Conservation (phyloP, 2,797 vertebrate species). For the Mormyrops boulengeri region DNA sequence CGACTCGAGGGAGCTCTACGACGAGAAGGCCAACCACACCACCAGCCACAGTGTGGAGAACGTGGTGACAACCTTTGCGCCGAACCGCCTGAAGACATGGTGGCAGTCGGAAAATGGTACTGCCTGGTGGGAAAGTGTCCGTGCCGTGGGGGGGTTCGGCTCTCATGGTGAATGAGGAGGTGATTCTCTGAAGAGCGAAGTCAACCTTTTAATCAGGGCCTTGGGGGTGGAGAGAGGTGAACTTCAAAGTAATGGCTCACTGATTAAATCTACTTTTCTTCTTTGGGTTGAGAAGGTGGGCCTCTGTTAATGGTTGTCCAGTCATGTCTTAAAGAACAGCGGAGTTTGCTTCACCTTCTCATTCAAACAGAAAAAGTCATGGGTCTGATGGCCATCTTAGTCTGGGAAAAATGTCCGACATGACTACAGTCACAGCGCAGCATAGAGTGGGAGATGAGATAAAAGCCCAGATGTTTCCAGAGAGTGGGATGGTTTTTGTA, state of each 20-base stretch:
- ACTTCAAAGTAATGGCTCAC: conserved; percentile 38
- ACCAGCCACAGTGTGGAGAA: conserved; percentile 86
- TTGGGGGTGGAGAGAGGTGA: conserved; percentile 4
- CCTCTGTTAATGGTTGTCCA: conserved; percentile 7
- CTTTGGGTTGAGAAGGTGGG: conserved; percentile 14
- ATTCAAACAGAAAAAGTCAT: neutral
- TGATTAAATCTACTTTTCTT: conserved; percentile 34
- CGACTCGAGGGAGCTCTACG: conserved; percentile 67
- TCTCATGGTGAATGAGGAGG: neutral
- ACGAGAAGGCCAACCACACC: conserved; percentile 59
- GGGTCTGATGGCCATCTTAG: neutral
- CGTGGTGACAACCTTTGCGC: conserved; percentile 86
- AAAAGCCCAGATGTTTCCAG: neutral
- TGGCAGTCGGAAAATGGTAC: conserved; percentile 98
- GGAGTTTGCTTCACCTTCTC: neutral
- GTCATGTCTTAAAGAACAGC: neutral
- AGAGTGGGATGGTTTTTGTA: neutral
- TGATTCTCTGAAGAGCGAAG: neutral
- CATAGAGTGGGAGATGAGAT: neutral
- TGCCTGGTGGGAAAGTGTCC: neutral
- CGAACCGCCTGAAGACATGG: conserved; percentile 92
- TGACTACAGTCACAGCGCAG: neutral
- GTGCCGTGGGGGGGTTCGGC: too few species aligned
- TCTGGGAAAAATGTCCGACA: neutral
- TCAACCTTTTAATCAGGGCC: conserved; percentile 46